Evolutionary conservation across 2,113 vertebrate genomes (phyloP), one percentile per base, ranked within the genome.

Genomic region (Passer domesticus): DNA sequence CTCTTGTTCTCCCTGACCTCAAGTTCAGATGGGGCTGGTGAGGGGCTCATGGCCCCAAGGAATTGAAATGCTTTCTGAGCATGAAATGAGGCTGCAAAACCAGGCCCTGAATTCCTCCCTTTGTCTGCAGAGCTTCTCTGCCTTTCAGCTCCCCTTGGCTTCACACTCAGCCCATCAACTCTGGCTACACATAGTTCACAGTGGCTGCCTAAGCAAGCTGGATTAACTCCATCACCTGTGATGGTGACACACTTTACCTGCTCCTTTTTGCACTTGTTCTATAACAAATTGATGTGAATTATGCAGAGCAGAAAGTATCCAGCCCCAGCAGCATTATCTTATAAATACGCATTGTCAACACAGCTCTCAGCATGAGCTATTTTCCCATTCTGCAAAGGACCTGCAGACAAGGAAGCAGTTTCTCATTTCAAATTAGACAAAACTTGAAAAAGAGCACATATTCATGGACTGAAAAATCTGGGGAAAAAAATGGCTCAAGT

Each of bases 311-410:
- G 83, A 70, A 92, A 75, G 89, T 81, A 67, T 7, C 55, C 60
- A 96, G 77, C 69, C 82, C 66, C 52, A 37, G 90, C 4, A 75
- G 73, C 60, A 56, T 89, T 94, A 82, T 70, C 86, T 96, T 70
- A 89, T 83, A 94, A 96, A 84, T n/a, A 94, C 2, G 1, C 60
- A 84, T 93, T 92, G 94, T 70, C 83, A 91, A 70, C 87, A 75
- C 60, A 87, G 76, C 80, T 66, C 91, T 93, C 94, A 91, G 94
- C 76, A 13, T 43, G 86, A 95, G 73, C 94, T 95, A 8, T 68
- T 94, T 90, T 92, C 47, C 68, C 44, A 15, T 81, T 89, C 86
- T 93, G 95, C 86, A 81, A 58, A 86, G 63, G 63, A 83, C 53
- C 89, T 86, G 89, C 86, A 69, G 86, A 81, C 52, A 63, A 33